Conservation (phyloP, 2,113 vertebrate species). For the Pao palembangensis region DNA sequence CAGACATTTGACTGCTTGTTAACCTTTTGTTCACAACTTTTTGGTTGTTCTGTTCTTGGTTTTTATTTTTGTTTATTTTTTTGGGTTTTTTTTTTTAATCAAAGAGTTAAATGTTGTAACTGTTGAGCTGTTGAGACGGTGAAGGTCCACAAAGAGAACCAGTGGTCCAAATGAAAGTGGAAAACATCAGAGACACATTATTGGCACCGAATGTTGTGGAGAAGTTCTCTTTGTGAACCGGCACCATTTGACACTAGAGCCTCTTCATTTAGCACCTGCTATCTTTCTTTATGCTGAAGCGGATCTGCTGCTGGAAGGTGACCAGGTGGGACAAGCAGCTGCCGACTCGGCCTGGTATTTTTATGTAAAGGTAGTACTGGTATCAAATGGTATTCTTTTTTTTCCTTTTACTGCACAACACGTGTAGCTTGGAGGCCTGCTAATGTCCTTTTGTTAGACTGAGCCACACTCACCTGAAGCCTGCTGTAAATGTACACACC, state of each 20-base stretch:
- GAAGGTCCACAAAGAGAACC: conserved; percentile 91
- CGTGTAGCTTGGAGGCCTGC: conserved; percentile 12
- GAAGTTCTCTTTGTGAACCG: conserved; percentile 89
- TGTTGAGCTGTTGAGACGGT: conserved; percentile 59
- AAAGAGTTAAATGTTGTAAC: conserved; percentile 19
- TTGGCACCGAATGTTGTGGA: conserved; percentile 1
- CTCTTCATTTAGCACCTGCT: conserved; percentile 95
- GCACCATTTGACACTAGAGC: conserved; percentile 82
- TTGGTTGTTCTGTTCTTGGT: conserved; percentile 9
- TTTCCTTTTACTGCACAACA: conserved; percentile 58
- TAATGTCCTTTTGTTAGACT: neutral
- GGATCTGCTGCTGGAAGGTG: conserved; percentile 95
- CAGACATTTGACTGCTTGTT: no score
- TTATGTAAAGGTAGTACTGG: conserved; percentile 97
- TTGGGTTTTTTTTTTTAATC: conserved; percentile 7
- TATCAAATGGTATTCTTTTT: conserved; percentile 78
- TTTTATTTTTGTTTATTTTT: conserved; percentile 3
- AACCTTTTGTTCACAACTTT: no score
- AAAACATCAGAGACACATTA: no score
- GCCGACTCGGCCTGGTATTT: conserved; percentile 95
- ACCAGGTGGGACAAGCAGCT: conserved; percentile 97
- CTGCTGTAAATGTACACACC: conserved; percentile 47
- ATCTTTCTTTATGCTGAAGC: conserved; percentile 99
- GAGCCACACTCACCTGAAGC: no score
- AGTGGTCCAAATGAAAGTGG: no score